phyloP scores from a whole-genome alignment of 1,140 invertebrate genomes.

The Eupeodes corollae region DNA sequence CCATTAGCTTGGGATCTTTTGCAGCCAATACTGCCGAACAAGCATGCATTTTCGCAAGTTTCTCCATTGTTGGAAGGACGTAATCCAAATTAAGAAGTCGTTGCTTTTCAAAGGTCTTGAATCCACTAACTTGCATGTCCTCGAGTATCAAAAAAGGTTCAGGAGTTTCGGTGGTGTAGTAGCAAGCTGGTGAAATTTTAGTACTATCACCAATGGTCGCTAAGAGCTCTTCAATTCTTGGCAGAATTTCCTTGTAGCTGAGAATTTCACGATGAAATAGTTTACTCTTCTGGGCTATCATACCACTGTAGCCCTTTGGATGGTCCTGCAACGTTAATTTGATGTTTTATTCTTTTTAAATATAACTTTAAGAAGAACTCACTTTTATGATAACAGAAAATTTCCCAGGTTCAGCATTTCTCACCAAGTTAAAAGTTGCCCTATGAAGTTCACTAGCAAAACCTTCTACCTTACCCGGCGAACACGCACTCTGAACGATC shows the following conservation, averaged over 20 bases:
- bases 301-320: conserved; percentile 29
- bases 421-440: conserved; percentile 24
- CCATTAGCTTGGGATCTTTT: conserved; percentile 22
- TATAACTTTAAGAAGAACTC: conserved; percentile 1
- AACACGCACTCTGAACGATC: conserved; percentile 22
- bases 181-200: conserved; percentile 30
- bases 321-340: conserved; percentile 15
- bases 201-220: conserved; percentile 27
- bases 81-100: conserved; percentile 32
- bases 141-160: conserved; percentile 31
- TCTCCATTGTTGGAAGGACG: conserved; percentile 35
- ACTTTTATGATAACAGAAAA: conserved; percentile 32
- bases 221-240: conserved; percentile 21
- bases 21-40: conserved; percentile 36
- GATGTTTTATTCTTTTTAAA: neutral
- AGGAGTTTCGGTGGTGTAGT: conserved; percentile 32
- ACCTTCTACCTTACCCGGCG: conserved; percentile 16
- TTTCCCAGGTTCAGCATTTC: conserved; percentile 20
- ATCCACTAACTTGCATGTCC: conserved; percentile 23
- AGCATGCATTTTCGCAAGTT: conserved; percentile 46
- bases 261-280: conserved; percentile 33
- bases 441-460: conserved; percentile 35
- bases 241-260: conserved; percentile 30
- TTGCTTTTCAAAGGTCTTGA: conserved; percentile 28
- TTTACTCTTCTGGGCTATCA: conserved; percentile 28